phyloP scores from a whole-genome alignment of 2,113 vertebrate genomes.

The Campylomormyrus tamandua region DNA sequence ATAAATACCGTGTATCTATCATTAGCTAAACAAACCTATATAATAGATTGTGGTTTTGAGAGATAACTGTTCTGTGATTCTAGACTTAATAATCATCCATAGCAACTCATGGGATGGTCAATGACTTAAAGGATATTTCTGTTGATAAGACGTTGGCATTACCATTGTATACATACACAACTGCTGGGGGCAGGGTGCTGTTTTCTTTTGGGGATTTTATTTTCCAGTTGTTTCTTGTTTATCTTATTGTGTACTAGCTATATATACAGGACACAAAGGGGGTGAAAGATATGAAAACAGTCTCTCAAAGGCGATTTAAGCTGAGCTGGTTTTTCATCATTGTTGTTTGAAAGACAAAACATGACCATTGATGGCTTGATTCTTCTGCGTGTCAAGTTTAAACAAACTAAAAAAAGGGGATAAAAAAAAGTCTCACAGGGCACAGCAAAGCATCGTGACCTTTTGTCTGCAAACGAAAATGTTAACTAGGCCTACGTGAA shows the following conservation, averaged over 20 bases:
- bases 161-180: constrained; percentile 66
- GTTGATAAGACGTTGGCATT: constrained; percentile 72
- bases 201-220: constrained; percentile 55
- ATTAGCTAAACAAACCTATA: constrained; percentile 81
- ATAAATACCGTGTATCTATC: constrained; percentile 83
- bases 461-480: neutral
- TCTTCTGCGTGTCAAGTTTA: neutral
- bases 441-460: neutral
- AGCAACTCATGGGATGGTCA: constrained; percentile 78
- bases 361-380: neutral
- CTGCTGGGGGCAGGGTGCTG: constrained; percentile 80
- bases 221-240: constrained; percentile 23
- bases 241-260: constrained; percentile 37
- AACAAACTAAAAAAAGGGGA: neutral
- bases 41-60: constrained; percentile 84
- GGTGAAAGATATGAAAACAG: constrained; percentile 34
- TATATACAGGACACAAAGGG: constrained; percentile 26
- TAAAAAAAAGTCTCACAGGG: neutral
- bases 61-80: constrained; percentile 81
- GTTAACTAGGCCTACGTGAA: neutral
- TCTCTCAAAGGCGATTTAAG: constrained; percentile 59
- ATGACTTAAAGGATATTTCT: constrained; percentile 74
- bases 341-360: neutral
- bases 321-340: constrained; percentile 40
- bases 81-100: constrained; percentile 74